Percentiles rank a stretch among this genome's conserved stretches.
Evolutionary conservation across 1,140 invertebrate species (phyloP).

Genomic region (Pseudomyrmex flavicornis): DNA sequence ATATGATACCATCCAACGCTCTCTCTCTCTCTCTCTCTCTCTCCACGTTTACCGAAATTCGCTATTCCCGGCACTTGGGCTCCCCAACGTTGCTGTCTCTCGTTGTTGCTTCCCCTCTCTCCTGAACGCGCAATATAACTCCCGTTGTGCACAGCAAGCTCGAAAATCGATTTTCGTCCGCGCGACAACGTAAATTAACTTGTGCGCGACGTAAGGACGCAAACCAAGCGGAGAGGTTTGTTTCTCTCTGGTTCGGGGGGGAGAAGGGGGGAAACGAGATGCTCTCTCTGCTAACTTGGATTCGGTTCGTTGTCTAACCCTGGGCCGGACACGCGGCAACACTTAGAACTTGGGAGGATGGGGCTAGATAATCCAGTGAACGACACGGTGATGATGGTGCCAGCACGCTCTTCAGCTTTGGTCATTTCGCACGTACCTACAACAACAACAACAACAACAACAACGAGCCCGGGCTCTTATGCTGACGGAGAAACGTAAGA

Average conservation of each 20-base stretch:
- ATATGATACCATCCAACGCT: not conserved
- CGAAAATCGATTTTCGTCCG: slow-evolving; percentile 49
- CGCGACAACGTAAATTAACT: slow-evolving; percentile 65
- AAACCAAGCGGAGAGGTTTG: slow-evolving; percentile 1
- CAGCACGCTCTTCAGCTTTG: not conserved
- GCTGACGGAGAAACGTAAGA: not conserved
- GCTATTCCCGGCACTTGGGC: slow-evolving; percentile 21
- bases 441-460: not conserved
- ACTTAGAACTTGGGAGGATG: not conserved
- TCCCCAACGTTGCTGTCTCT: slow-evolving; percentile 18
- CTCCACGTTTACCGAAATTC: slow-evolving; percentile 19
- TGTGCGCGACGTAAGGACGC: slow-evolving; percentile 16
- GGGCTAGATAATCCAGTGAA: slow-evolving; percentile 50
- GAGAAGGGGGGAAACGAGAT: slow-evolving; percentile 3
- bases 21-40: no score
- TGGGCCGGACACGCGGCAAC: slow-evolving; percentile 35
- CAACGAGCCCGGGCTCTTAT: slow-evolving; percentile 4
- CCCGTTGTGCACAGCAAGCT: not conserved
- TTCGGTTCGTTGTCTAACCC: slow-evolving; percentile 32
- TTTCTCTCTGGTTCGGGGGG: not conserved
- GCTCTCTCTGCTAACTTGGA: slow-evolving; percentile 37
- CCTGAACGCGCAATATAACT: not conserved
- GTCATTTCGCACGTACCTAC: slow-evolving; percentile 43
- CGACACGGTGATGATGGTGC: not conserved
- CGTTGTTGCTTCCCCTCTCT: not conserved